These are phyloP conservation scores for Pseudomyrmex dendroicus DNA, from an alignment of 1,140 invertebrate genomes.

Conservation along the genomic window DNA sequence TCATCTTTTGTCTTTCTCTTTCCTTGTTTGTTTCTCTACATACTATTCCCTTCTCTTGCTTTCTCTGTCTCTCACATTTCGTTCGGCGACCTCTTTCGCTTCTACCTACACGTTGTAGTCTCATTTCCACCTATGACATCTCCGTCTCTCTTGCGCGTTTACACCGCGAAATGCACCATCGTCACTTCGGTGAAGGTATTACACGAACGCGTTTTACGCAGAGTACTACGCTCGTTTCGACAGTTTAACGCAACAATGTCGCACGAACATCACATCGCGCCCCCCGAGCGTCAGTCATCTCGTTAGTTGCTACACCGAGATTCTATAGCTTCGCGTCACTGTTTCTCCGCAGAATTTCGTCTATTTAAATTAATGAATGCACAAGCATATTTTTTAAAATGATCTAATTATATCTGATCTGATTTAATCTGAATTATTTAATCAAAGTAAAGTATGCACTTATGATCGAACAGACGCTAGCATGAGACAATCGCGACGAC, in stretches of 20 bases:
- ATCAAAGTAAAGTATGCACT: constrained; percentile 19
- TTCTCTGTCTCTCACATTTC: constrained; percentile 21
- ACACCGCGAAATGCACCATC: constrained; percentile 59
- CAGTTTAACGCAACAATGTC: constrained; percentile 57
- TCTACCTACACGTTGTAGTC: not conserved
- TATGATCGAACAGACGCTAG: constrained; percentile 34
- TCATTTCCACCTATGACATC: constrained; percentile 14
- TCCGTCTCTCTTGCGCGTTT: constrained; percentile 40
- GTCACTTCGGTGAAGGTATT: constrained; percentile 58
- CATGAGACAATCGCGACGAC: constrained; percentile 33
- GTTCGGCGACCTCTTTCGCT: constrained; percentile 1
- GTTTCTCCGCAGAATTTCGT: not conserved
- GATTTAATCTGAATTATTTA: too few relatives aligned
- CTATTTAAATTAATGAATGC: not conserved
- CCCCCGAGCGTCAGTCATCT: constrained; percentile 41
- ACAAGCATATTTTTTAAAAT: not conserved
- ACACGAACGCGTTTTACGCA: constrained; percentile 67
- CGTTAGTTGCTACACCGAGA: constrained; percentile 5
- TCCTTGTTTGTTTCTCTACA: constrained; percentile 12
- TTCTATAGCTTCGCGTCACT: not conserved
- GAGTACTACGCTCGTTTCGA: constrained; percentile 59
- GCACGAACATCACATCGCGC: constrained; percentile 45
- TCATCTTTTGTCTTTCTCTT: constrained; percentile 56
- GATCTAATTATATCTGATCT: not conserved
- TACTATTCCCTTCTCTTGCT: constrained; percentile 27